phyloP scores from a whole-genome alignment of 1,140 invertebrate genomes.

The Thrips palmi region DNA sequence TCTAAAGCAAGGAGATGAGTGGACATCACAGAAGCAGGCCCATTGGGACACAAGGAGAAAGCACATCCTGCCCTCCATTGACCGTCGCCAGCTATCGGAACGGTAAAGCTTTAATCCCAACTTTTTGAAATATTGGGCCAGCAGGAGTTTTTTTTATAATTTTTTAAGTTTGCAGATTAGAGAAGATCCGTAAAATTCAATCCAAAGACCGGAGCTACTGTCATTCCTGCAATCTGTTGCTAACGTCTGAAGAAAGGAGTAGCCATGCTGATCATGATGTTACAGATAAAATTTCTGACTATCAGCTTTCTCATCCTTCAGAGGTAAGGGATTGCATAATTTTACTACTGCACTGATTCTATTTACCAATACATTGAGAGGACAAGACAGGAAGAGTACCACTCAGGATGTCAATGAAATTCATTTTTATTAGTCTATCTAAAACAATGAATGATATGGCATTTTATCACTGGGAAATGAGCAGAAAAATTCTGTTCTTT shows the following conservation, averaged over 20 bases:
- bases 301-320: too few species aligned
- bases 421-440: too few species aligned
- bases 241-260: constrained; percentile 26
- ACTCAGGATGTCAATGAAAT: too few species aligned
- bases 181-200: constrained; percentile 2
- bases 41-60: constrained; percentile 29
- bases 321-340: too few species aligned
- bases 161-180: background rate
- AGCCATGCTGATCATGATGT: too few species aligned
- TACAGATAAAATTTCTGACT: too few species aligned
- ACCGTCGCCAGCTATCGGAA: constrained; percentile 24
- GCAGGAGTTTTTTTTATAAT: background rate
- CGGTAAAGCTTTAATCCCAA: background rate
- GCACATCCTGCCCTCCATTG: constrained; percentile 25
- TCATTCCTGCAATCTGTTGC: constrained; percentile 37
- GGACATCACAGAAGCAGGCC: constrained; percentile 27
- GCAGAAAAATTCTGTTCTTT: too few species aligned
- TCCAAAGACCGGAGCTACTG: constrained; percentile 28
- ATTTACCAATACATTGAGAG: too few species aligned
- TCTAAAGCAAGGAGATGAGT: constrained; percentile 31
- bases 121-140: background rate
- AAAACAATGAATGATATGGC: too few species aligned
- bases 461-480: too few species aligned
- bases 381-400: too few species aligned
- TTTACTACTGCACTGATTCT: too few species aligned